Evolutionary conservation across 2,888 invertebrate genomes (phyloP).

Genomic region (Caenorhabditis wallacei): DNA sequence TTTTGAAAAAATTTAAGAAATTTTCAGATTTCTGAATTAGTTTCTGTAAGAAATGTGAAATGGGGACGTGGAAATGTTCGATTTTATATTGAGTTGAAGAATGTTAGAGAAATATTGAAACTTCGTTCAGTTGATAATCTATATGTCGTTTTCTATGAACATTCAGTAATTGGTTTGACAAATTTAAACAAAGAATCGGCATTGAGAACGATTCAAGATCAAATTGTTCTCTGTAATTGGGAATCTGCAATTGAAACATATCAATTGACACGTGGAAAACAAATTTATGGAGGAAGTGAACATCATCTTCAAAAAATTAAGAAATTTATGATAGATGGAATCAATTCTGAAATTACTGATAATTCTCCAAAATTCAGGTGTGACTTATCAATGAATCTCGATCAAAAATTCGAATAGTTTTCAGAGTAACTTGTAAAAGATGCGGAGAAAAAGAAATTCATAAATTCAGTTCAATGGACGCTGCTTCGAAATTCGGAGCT

Average conservation of each 20-base stretch:
- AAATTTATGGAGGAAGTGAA: slow-evolving; percentile 45
- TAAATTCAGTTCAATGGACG: slow-evolving; percentile 86
- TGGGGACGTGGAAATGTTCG: slow-evolving; percentile 78
- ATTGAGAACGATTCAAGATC: slow-evolving; percentile 39
- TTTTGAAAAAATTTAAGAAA: background rate
- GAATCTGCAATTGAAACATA: slow-evolving; percentile 57
- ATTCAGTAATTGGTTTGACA: slow-evolving; percentile 38
- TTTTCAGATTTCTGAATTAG: slow-evolving; percentile 35
- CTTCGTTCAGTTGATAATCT: slow-evolving; percentile 71
- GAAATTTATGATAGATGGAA: slow-evolving; percentile 32
- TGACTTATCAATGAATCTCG: background rate
- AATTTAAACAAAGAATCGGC: slow-evolving; percentile 56
- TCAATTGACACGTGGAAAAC: slow-evolving; percentile 31
- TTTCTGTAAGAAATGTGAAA: slow-evolving; percentile 16
- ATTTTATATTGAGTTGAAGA: slow-evolving; percentile 80
- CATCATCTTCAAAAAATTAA: slow-evolving; percentile 35
- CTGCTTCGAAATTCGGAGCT: slow-evolving; percentile 85
- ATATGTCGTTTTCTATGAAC: slow-evolving; percentile 62
- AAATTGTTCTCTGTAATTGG: slow-evolving; percentile 62
- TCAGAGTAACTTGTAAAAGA: slow-evolving; percentile 86
- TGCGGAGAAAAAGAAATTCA: slow-evolving; percentile 85
- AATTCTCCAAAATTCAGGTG: slow-evolving; percentile 61
- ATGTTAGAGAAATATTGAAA: slow-evolving; percentile 49
- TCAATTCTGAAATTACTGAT: slow-evolving; percentile 44
- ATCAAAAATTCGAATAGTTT: background rate